Evolutionary conservation across 2,797 vertebrate species (phyloP).

Genomic region (Taenioides sp.): DNA sequence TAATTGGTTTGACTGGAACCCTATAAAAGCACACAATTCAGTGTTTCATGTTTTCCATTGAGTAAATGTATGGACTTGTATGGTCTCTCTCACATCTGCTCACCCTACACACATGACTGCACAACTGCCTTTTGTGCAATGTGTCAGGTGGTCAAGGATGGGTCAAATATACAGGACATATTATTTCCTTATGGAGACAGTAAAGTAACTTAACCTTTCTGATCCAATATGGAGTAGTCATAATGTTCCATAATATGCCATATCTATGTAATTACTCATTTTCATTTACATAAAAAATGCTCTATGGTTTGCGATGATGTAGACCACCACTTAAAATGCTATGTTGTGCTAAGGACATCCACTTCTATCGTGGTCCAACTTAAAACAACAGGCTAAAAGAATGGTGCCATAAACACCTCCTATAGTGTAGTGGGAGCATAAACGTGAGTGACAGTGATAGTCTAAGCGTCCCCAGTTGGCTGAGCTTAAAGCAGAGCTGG

Average conservation of each 20-base stretch:
- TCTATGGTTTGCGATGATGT: neutral
- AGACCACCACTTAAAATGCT: neutral
- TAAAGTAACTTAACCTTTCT: too few relatives aligned
- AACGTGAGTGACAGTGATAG: constrained; percentile 26
- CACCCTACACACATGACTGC: neutral
- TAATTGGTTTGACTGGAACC: constrained; percentile 33
- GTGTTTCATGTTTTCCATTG: constrained; percentile 13
- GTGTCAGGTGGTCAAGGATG: neutral
- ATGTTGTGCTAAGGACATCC: neutral
- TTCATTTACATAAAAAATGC: neutral
- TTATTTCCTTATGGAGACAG: too few relatives aligned
- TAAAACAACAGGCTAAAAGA: neutral
- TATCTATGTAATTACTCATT: too few relatives aligned
- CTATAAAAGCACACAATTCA: constrained; percentile 20
- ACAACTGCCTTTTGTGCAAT: neutral
- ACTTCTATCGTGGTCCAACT: neutral
- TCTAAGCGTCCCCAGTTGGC: constrained; percentile 34
- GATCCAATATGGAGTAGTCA: too few relatives aligned
- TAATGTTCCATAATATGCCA: too few relatives aligned
- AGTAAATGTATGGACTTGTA: neutral
- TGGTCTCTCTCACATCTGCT: neutral
- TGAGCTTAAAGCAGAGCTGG: constrained; percentile 32
- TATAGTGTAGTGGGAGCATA: constrained; percentile 10
- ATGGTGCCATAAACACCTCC: constrained; percentile 11
- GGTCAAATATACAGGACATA: neutral